Base-by-base conservation (phyloP, 30 jellyfish, hydroid and myxozoan species). In the Chironex yamaguchii region DNA sequence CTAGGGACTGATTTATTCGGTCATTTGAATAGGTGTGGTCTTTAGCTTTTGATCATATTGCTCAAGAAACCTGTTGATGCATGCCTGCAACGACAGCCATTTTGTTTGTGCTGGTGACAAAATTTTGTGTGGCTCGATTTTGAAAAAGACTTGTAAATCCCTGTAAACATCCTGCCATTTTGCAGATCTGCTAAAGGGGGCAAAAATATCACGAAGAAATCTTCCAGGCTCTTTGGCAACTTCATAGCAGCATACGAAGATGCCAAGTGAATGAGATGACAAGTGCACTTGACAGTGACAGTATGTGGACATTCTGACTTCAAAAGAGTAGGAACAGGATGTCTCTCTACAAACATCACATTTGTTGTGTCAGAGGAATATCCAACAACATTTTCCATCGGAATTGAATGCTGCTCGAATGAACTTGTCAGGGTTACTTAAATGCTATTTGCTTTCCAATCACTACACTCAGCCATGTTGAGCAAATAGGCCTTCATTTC, bases 331-430 rank as follows among this genome's bases (percentile, higher is more conserved):
- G 77, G 14, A 73, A 73, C 90, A 2, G 95, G 73, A n/a, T 58
- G 90, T 9, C 33, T 22, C 67, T 85, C 90, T 36, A 84, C 95
- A 63, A 85, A 85, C 95, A 73, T 71, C 12, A 85, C 95, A 73
- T 85, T 71, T 14, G 90, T 85, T 0, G 90, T 52, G 30, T 85
- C 85, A 4, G 95, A 73, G 0, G 90, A 71, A 63, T 85, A 85
- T 1, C 95, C 95, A 64, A 73, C 36, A 1, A 85, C 36, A 48
- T 85, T 85, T 73, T 34, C 75, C 95, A 85, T 85, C n/a, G 90
- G 84, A 14, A 85, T 85, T 36, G 4, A 21, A 27, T 58, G 77
- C 66, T 71, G 62, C 22, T 52, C 54, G 26, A 71, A 85, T 3
- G 90, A 35, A 23, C 26, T 4, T 35, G 71, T 85, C 76, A 85